Evolutionary conservation across 2,797 vertebrate species (phyloP).

Genomic region (Chloroceryle inda): DNA sequence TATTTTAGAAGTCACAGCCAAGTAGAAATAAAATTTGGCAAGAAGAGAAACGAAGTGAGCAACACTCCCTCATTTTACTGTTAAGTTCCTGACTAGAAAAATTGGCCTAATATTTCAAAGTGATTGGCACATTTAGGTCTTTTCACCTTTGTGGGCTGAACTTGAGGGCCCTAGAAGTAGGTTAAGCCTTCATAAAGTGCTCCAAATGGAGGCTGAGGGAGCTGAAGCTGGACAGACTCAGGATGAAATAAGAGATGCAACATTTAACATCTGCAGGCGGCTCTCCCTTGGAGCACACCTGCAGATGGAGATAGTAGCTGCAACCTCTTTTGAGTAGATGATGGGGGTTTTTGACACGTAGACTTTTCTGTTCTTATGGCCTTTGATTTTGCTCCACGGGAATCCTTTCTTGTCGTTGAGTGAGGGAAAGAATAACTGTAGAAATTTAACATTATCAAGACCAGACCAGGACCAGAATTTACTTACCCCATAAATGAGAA

Average conservation of each 20-base stretch:
- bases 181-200: not conserved
- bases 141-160: not conserved
- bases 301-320: not conserved
- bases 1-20: slow-evolving; percentile 32
- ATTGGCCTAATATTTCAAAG: slow-evolving; percentile 21
- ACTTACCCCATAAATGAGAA: not conserved
- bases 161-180: not conserved
- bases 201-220: not conserved
- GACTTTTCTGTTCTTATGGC: not conserved
- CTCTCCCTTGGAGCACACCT: not conserved
- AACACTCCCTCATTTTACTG: not conserved
- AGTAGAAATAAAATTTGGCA: slow-evolving; percentile 10
- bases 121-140: not conserved
- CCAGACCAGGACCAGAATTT: slow-evolving; percentile 6
- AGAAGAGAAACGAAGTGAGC: not conserved
- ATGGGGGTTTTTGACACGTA: not conserved
- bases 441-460: slow-evolving; percentile 17
- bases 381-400: slow-evolving; percentile 20
- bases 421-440: not conserved
- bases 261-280: not conserved
- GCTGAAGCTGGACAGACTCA: not conserved
- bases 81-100: not conserved
- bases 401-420: slow-evolving; percentile 16
- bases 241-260: not conserved
- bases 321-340: not conserved